Evolutionary conservation across 2,113 vertebrate genomes (phyloP), one percentile per base, ranked within the genome.

Genomic region (Athene cunicularia): DNA sequence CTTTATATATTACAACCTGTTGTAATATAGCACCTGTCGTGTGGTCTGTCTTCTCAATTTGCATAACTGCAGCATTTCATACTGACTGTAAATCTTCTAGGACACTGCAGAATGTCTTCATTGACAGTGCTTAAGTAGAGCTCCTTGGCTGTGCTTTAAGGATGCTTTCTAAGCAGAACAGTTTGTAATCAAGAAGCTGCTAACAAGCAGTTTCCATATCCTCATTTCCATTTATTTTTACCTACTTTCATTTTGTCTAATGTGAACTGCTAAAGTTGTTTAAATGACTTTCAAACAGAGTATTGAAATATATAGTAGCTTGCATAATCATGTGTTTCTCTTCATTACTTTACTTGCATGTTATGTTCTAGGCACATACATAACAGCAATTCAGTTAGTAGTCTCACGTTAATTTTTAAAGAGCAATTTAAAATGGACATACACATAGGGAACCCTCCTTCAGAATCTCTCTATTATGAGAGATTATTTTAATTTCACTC

Each of bases 371-470:
- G 74, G 72, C 16, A n/a, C 13, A 37, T 24, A 70, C 37, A 20
- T 85, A 80, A 73, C 55, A 68, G 56, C 76, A 22, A 62, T 93
- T 52, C 52, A 95, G 74, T 75, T 66, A 88, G 64, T 39, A 41
- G n/a, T 50, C 68, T 90, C 28, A 63, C 59, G 88, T 97, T 64
- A 67, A 80, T 72, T 94, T 97, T 92, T 90, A 75, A 97, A 87
- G 47, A 92, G 68, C n/a, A 30, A 8, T 81, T 91, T 95, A 90
- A 72, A 88, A 94, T 39, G 59, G 45, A 39, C 43, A 14, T 30
- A 14, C 55, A 56, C 22, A 8, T 12, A 45, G 13, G 58, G 27
- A 95, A 62, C 30, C 37, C 70, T 62, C 41, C 84, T 87, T n/a
- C 75, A 80, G 50, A 88, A 74, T 2, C 11, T 26, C 26, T 93